Percentiles rank a stretch among this genome's conserved stretches.
phyloP scores from a whole-genome alignment of 2,797 vertebrate genomes.

The Acomys russatus region DNA sequence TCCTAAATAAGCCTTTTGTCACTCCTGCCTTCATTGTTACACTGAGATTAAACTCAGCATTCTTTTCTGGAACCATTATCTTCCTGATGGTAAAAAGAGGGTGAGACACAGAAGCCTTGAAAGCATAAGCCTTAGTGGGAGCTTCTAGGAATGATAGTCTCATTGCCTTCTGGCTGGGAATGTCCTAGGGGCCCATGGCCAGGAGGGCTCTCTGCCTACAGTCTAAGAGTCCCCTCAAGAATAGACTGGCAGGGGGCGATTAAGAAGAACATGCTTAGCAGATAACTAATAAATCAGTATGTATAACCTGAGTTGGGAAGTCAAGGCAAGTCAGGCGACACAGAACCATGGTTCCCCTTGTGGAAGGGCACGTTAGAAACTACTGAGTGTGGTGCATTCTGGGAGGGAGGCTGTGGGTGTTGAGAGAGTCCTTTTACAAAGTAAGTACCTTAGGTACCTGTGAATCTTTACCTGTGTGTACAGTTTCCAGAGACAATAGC shows the following conservation, averaged over 20 bases:
- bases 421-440: not conserved
- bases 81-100: constrained; percentile 47
- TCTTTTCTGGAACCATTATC: constrained; percentile 66
- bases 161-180: not conserved
- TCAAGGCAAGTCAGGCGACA: not conserved
- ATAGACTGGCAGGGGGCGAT: not conserved
- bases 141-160: not conserved
- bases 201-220: not conserved
- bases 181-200: not conserved
- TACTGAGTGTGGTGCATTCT: too few species aligned
- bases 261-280: too few species aligned
- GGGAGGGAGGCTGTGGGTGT: too few species aligned
- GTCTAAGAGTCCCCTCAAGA: not conserved
- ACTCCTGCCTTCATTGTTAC: constrained; percentile 48
- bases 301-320: not conserved
- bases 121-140: not conserved
- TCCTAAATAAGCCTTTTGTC: constrained; percentile 60
- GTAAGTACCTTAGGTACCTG: too few species aligned
- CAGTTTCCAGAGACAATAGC: not conserved
- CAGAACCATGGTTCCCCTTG: not conserved
- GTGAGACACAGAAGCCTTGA: not conserved
- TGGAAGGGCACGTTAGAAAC: not conserved
- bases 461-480: not conserved
- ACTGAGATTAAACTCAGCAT: constrained; percentile 66
- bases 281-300: not conserved